Base-by-base conservation (phyloP, 2,888 invertebrate species). In the Acleris sparsana region DNA sequence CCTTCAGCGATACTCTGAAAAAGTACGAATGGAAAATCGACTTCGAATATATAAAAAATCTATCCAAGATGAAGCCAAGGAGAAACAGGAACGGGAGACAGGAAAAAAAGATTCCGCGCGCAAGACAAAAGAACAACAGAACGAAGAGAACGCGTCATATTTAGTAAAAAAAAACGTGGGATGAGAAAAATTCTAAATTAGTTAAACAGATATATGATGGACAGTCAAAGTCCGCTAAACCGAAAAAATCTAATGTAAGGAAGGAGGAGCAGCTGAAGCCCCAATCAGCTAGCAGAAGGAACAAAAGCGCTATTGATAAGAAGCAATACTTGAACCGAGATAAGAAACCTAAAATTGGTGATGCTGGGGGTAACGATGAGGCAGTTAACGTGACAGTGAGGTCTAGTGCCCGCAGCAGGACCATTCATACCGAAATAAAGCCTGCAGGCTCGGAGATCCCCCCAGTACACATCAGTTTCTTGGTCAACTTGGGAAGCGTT, bases 1-100 rank as follows among this genome's bases (percentile, higher is more conserved):
- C 62, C 80, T 92, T 29, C 92, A 92, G 75, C 84, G 92, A 71
- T 92, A 92, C 75, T 92, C 92, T 2, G 92, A 92, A 75, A 90
- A 86, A 70, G 88, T 92, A 0, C 82, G 92, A 72, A 90, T 89
- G 87, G 90, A 89, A 75, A 92, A 92, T 70, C 80, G 90, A 20
- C 74, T 91, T 3, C 87, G 77, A 75, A 90, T 92, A 69, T 92
- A 92, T 66, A 92, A 89, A 72, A 87, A 83, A 59, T 78, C 83
- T 0, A 70, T 83, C 29, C 80, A 88, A 76, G 75, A 72, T 46
- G 86, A 88, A 25, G 78, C 73, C 2, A 80, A 84, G 5, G 83
- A 78, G 70, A 83, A 78, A 63, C 20, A 66, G 43, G 79, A 82
- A 70, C 78, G 72, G 62, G 78, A 78, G 1, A 43, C 60, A 22